These are phyloP conservation scores for Chaetodon trifascialis DNA, from an alignment of 2,113 vertebrate genomes.

Conservation along the genomic window DNA sequence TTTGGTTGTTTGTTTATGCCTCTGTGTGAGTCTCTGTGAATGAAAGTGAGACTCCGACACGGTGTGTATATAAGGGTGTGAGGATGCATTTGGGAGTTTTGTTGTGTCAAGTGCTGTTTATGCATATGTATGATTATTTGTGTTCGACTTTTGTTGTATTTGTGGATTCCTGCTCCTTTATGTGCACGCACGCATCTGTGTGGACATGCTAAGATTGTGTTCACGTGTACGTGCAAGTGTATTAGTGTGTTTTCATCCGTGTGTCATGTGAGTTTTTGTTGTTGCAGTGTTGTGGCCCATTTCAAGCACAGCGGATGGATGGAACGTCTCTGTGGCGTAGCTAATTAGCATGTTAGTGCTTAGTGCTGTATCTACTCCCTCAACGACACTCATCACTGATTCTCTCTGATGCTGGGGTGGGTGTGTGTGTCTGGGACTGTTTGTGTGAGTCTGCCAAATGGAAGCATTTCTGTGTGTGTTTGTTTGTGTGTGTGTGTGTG, in stretches of 20 bases:
- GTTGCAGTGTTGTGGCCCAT: constrained; percentile 68
- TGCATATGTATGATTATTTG: constrained; percentile 30
- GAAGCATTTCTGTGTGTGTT: constrained; percentile 47
- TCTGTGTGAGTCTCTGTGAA: constrained; percentile 62
- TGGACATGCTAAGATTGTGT: background rate
- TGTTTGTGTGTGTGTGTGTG: constrained; percentile 44
- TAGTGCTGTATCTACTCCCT: constrained; percentile 77
- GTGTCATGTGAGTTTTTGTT: constrained; percentile 54
- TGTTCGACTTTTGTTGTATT: background rate
- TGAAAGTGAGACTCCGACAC: constrained; percentile 48
- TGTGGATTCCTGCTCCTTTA: background rate
- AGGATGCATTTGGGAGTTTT: constrained; percentile 29
- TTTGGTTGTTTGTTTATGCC: constrained; percentile 78
- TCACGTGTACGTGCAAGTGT: background rate
- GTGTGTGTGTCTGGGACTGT: constrained; percentile 56
- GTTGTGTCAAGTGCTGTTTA: constrained; percentile 25
- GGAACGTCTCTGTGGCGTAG: constrained; percentile 75
- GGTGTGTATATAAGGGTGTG: constrained; percentile 38
- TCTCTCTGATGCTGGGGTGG: constrained; percentile 79
- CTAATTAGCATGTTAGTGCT: constrained; percentile 85
- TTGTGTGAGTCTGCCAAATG: constrained; percentile 69
- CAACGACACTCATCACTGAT: constrained; percentile 80
- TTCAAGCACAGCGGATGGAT: constrained; percentile 75
- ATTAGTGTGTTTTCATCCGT: constrained; percentile 32
- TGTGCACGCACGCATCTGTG: background rate